Percentiles rank a stretch among this genome's conserved stretches.
Conservation (phyloP, 2,888 invertebrate species). For the Drosophila cognata region DNA sequence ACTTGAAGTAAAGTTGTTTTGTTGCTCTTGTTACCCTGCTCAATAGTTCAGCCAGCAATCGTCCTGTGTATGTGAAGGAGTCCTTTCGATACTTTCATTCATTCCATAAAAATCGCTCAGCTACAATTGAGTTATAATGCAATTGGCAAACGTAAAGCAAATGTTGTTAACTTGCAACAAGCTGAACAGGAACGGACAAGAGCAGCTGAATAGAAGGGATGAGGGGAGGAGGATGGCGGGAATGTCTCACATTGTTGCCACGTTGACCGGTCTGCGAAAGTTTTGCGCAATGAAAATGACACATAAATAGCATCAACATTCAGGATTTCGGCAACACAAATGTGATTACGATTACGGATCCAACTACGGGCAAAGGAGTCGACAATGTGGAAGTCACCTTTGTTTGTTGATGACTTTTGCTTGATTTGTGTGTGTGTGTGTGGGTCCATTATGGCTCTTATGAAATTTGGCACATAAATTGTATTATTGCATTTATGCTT, state of each 20-base stretch:
- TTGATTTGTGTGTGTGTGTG: slow-evolving; percentile 57
- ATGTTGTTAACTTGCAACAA: slow-evolving; percentile 70
- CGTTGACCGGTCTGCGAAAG: slow-evolving; percentile 53
- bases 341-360: slow-evolving; percentile 73
- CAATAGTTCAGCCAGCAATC: slow-evolving; percentile 32
- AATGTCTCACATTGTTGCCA: slow-evolving; percentile 68
- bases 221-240: not conserved
- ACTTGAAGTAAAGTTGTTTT: slow-evolving; percentile 13
- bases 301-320: slow-evolving; percentile 73
- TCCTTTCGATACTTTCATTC: slow-evolving; percentile 46
- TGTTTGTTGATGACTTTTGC: slow-evolving; percentile 68
- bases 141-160: slow-evolving; percentile 80
- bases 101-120: slow-evolving; percentile 72
- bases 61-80: slow-evolving; percentile 25
- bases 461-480: slow-evolving; percentile 79
- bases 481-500: slow-evolving; percentile 81
- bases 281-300: slow-evolving; percentile 68
- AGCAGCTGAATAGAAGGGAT: not conserved
- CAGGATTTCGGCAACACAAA: slow-evolving; percentile 61
- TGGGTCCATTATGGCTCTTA: slow-evolving; percentile 71
- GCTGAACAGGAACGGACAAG: slow-evolving; percentile 10
- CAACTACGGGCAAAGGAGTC: slow-evolving; percentile 8
- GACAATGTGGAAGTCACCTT: slow-evolving; percentile 67
- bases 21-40: slow-evolving; percentile 22
- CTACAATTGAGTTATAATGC: slow-evolving; percentile 81